Conservation (phyloP, 2,888 invertebrate species). For the Xanthostigma xanthostigma region DNA sequence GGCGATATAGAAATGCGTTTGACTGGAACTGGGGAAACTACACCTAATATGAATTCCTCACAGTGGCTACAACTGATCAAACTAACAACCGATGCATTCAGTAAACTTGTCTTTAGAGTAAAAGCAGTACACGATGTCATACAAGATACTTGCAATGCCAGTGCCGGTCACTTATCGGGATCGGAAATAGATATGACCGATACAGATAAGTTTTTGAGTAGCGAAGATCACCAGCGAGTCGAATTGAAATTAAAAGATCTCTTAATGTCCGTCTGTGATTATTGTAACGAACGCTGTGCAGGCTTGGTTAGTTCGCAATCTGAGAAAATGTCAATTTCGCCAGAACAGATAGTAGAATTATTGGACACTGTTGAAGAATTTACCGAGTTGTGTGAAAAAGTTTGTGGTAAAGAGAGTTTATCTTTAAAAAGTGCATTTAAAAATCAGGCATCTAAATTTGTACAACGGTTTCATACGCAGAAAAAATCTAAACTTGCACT, state of each 20-base stretch:
- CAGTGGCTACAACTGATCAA: conserved; percentile 27
- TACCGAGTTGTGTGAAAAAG: conserved; percentile 55
- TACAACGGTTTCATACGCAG: conserved; percentile 80
- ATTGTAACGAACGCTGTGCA: conserved; percentile 83
- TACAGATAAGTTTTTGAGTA: conserved; percentile 52
- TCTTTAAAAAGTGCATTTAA: conserved; percentile 70
- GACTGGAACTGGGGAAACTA: conserved; percentile 32
- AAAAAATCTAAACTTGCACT: conserved; percentile 71
- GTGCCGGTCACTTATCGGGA: conserved; percentile 35
- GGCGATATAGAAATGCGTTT: conserved; percentile 37
- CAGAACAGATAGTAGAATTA: conserved; percentile 61
- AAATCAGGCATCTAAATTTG: conserved; percentile 79
- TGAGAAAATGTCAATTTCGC: conserved; percentile 54
- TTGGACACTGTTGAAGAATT: conserved; percentile 66
- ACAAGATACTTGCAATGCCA: conserved; percentile 54
- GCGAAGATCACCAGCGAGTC: conserved; percentile 52
- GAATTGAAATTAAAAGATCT: conserved; percentile 59
- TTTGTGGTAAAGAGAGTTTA: conserved; percentile 61
- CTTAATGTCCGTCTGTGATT: conserved; percentile 71
- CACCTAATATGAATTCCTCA: conserved; percentile 24
- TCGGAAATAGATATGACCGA: conserved; percentile 23
- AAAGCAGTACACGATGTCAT: conserved; percentile 62
- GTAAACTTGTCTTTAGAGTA: conserved; percentile 56
- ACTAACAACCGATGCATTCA: conserved; percentile 24
- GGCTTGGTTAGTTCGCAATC: conserved; percentile 70